phyloP scores from a whole-genome alignment of 2,888 invertebrate species.

The Drosophila cyrtoloma region DNA sequence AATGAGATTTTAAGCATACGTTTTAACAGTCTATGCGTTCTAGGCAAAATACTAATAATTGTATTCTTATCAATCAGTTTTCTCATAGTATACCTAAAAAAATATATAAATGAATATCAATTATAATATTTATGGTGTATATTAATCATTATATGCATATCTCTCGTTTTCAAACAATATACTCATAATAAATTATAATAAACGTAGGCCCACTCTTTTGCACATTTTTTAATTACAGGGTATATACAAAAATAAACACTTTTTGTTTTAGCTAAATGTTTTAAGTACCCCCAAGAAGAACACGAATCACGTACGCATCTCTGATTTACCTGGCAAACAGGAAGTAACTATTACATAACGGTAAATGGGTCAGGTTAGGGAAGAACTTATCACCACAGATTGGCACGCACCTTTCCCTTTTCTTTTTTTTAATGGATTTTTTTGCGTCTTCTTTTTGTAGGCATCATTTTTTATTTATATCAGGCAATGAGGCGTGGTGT shows the following conservation, averaged over 20 bases:
- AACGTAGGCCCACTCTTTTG: neutral
- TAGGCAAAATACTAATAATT: neutral
- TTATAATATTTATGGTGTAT: neutral
- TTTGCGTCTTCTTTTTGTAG: constrained; percentile 21
- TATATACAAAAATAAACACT: neutral
- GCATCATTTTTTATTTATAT: constrained; percentile 77
- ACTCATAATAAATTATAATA: neutral
- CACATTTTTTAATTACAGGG: neutral
- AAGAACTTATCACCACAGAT: constrained; percentile 55
- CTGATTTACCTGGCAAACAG: constrained; percentile 46
- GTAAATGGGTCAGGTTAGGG: constrained; percentile 58
- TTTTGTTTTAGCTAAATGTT: neutral
- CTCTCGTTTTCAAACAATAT: neutral
- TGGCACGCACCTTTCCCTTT: constrained; percentile 66
- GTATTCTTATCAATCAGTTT: neutral
- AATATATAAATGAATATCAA: neutral
- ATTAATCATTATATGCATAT: neutral
- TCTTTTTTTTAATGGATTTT: constrained; percentile 9
- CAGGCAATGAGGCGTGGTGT: constrained; percentile 38
- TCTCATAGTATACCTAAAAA: neutral
- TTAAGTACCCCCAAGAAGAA: neutral
- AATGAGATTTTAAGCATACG: neutral
- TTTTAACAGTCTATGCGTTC: too few relatives aligned
- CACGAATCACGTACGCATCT: constrained; percentile 52
- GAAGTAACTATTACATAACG: constrained; percentile 73